Conservation (phyloP, 1,140 invertebrate genomes). For the Meteorus sp. region DNA sequence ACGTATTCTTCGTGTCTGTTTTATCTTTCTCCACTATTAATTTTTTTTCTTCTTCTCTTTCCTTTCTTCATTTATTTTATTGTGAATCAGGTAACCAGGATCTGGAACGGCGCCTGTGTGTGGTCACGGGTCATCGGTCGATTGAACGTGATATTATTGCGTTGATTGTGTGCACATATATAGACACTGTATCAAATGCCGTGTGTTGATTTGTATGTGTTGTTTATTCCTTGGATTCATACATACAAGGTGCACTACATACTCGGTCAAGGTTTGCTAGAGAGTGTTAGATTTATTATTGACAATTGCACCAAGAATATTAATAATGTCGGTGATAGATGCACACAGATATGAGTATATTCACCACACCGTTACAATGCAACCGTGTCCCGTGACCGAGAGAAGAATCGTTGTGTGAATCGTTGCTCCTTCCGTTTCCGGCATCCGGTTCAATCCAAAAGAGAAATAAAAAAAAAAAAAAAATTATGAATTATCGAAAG, state of each 20-base stretch:
- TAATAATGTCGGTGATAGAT: too few relatives aligned
- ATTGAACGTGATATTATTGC: constrained; percentile 3
- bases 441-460: constrained; percentile 12
- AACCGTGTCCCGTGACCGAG: constrained; percentile 15
- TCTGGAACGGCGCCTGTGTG: constrained; percentile 17
- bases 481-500: too few relatives aligned
- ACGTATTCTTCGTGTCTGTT: not conserved
- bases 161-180: too few relatives aligned
- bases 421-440: constrained; percentile 23
- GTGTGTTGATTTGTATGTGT: too few relatives aligned
- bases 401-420: constrained; percentile 10
- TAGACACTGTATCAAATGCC: too few relatives aligned
- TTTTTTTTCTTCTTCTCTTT: not conserved
- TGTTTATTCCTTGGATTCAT: not conserved
- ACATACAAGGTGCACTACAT: constrained; percentile 8
- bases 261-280: constrained; percentile 18
- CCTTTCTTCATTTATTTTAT: not conserved
- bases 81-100: constrained; percentile 12
- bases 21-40: not conserved
- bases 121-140: constrained; percentile 25
- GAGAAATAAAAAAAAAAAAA: not conserved
- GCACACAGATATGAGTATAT: constrained; percentile 15
- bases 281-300: constrained; percentile 18
- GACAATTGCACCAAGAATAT: too few relatives aligned
- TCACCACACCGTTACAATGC: constrained; percentile 23